Evolutionary conservation across 2,888 invertebrate species (phyloP).

Genomic region (Dasypogon diadema): DNA sequence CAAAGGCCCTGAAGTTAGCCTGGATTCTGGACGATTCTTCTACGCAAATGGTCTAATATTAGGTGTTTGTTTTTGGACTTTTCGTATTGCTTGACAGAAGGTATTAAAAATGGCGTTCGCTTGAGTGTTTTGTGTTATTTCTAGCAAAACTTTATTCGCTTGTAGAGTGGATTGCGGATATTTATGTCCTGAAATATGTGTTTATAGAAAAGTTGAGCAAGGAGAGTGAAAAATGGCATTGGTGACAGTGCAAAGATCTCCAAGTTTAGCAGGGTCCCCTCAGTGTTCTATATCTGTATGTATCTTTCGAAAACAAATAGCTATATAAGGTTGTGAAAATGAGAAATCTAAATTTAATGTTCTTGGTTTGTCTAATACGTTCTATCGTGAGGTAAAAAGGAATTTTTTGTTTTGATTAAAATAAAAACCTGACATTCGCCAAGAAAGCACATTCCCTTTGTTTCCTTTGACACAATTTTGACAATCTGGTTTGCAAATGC

Average conservation of each 20-base stretch:
- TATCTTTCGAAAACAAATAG: conserved; percentile 18
- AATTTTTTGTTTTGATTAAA: background rate
- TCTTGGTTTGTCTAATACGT: background rate
- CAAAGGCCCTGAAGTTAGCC: background rate
- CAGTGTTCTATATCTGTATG: conserved; percentile 67
- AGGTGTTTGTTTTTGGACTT: conserved; percentile 11
- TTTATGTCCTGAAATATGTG: conserved; percentile 24
- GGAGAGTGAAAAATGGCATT: conserved; percentile 72
- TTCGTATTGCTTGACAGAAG: conserved; percentile 46
- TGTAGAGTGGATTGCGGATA: conserved; percentile 25
- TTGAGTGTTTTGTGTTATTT: conserved; percentile 50
- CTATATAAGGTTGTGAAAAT: conserved; percentile 45
- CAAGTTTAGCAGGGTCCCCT: conserved; percentile 76
- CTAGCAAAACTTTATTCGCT: conserved; percentile 22
- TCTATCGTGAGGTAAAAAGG: background rate
- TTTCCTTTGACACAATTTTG: conserved; percentile 1
- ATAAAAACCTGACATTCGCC: background rate
- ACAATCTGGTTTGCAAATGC: background rate
- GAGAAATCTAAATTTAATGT: conserved; percentile 9
- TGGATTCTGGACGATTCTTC: background rate
- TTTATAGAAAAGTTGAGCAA: conserved; percentile 1
- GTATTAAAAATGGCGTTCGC: conserved; percentile 54
- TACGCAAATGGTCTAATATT: conserved; percentile 3
- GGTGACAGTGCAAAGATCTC: conserved; percentile 80
- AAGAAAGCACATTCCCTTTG: background rate